These are phyloP conservation scores for Ceraclea dissimilis DNA, from an alignment of 2,888 invertebrate species.

Conservation along the genomic window DNA sequence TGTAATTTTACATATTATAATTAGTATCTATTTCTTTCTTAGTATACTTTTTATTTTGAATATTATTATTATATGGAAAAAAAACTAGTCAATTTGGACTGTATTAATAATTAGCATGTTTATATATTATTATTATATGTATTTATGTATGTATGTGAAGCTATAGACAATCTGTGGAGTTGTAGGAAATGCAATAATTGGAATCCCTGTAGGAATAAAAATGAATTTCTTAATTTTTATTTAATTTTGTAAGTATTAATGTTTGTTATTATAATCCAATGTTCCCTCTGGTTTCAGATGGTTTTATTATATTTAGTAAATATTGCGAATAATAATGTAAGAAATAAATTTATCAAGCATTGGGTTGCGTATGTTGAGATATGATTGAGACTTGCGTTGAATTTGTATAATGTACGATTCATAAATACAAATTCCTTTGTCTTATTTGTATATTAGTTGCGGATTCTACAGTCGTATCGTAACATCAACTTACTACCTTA, in stretches of 20 bases:
- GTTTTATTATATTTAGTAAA: not conserved
- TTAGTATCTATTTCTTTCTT: too few relatives aligned
- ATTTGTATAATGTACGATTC: conserved; percentile 9
- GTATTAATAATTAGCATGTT: not conserved
- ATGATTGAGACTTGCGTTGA: conserved; percentile 1
- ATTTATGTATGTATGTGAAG: not conserved
- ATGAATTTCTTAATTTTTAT: conserved; percentile 13
- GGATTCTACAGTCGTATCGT: too few relatives aligned
- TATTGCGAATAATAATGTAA: too few relatives aligned
- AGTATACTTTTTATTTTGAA: too few relatives aligned
- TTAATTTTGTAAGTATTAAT: conserved; percentile 16
- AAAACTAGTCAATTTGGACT: not conserved
- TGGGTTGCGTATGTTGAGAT: too few relatives aligned
- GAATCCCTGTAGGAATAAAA: conserved; percentile 8
- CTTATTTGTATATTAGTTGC: too few relatives aligned
- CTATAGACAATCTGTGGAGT: not conserved
- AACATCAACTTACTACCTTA: too few relatives aligned
- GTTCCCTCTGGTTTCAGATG: not conserved
- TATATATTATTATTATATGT: not conserved
- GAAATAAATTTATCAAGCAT: too few relatives aligned
- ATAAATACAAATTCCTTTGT: too few relatives aligned
- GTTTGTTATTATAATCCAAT: not conserved
- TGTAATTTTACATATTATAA: too few relatives aligned
- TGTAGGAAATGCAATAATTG: not conserved
- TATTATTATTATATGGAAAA: too few relatives aligned